phyloP scores from a whole-genome alignment of 1,140 invertebrate genomes.

The Artemia franciscana region DNA sequence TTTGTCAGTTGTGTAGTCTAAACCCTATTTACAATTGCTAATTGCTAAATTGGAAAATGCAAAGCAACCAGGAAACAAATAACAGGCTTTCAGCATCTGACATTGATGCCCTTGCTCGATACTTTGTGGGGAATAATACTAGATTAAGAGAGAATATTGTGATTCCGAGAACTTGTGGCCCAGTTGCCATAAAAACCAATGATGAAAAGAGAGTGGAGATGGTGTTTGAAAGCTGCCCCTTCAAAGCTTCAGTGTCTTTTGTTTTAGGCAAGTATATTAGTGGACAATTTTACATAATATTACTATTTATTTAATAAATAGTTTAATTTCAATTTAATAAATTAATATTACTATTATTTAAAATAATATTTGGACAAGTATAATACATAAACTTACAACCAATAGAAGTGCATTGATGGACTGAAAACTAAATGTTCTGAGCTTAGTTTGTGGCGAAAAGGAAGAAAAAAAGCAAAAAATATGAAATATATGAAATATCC shows the following conservation, averaged over 20 bases:
- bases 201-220: slow-evolving; percentile 69
- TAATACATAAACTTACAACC: not conserved
- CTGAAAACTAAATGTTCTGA: not conserved
- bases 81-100: no score
- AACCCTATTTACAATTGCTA: no score
- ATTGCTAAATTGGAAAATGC: no score
- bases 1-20: no score
- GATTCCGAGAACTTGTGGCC: slow-evolving; percentile 46
- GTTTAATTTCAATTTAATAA: not conserved
- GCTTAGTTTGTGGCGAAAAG: not conserved
- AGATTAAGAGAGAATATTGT: slow-evolving; percentile 49
- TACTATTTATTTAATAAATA: no score
- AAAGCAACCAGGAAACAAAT: no score
- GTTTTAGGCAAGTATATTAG: slow-evolving; percentile 40
- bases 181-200: slow-evolving; percentile 50
- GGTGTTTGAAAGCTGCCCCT: slow-evolving; percentile 69
- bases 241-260: slow-evolving; percentile 72
- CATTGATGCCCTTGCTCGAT: slow-evolving; percentile 31
- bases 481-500: no score
- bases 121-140: slow-evolving; percentile 35
- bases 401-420: not conserved
- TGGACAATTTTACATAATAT: not conserved
- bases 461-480: no score
- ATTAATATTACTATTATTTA: not conserved
- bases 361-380: not conserved